A percentile compares a stretch with the other conserved stretches of the same genome.
phyloP scores from a whole-genome alignment of 2,888 invertebrate genomes.

The Brachynemurus nebulosus region DNA sequence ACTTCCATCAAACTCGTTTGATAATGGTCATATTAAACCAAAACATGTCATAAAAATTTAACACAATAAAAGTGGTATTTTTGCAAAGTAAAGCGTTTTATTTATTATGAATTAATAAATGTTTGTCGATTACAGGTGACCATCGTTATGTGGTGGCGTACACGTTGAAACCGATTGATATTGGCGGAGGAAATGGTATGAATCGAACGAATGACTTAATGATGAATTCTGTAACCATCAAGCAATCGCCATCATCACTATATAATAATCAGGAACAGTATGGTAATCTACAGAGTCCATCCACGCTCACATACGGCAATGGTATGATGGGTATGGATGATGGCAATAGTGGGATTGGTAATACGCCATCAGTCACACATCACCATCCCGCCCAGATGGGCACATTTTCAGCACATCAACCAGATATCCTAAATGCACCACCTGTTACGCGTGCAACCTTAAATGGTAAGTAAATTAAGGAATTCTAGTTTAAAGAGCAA shows the following conservation, averaged over 20 bases:
- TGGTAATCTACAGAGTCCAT: constrained; percentile 4
- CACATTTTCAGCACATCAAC: constrained; percentile 38
- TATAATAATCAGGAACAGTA: constrained; percentile 2
- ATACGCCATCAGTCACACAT: no score
- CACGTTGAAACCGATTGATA: constrained; percentile 58
- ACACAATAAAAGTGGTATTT: no score
- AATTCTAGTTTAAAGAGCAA: no score
- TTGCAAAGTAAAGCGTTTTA: no score
- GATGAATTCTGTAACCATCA: neutral
- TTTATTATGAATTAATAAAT: no score
- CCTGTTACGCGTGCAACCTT: constrained; percentile 4
- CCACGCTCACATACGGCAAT: neutral
- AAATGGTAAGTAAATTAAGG: constrained; percentile 6
- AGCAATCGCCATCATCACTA: constrained; percentile 8
- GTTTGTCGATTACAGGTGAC: constrained; percentile 42
- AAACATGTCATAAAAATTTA: no score
- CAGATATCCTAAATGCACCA: constrained; percentile 70
- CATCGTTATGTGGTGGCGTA: constrained; percentile 76
- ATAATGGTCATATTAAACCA: no score
- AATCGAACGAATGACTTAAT: neutral
- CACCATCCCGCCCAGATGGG: constrained; percentile 27
- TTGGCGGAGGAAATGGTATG: constrained; percentile 37
- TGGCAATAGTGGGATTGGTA: constrained; percentile 21
- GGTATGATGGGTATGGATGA: neutral
- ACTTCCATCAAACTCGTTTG: no score